phyloP scores from a whole-genome alignment of 2,888 invertebrate genomes.

The Neoascia interrupta region DNA sequence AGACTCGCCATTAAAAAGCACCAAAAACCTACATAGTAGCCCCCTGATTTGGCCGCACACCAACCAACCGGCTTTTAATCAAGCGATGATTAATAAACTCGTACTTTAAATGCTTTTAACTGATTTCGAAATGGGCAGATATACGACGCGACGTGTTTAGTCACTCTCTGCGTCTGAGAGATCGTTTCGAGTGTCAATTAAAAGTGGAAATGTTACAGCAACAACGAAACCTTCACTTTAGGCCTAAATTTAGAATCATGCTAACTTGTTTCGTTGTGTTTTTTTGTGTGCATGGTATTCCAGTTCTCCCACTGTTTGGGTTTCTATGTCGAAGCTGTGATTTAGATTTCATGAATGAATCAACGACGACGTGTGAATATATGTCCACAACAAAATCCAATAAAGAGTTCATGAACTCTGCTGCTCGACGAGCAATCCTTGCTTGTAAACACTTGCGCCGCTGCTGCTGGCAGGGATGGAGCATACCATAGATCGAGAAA shows the following conservation, averaged over 20 bases:
- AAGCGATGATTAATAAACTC: slow-evolving; percentile 56
- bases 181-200: slow-evolving; percentile 19
- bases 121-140: slow-evolving; percentile 51
- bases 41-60: slow-evolving; percentile 51
- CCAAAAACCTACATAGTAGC: slow-evolving; percentile 32
- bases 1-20: slow-evolving; percentile 13
- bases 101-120: slow-evolving; percentile 36
- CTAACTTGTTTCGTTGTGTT: slow-evolving; percentile 20
- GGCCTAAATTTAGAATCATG: slow-evolving; percentile 39
- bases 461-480: too few relatives aligned
- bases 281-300: slow-evolving; percentile 21
- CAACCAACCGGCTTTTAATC: slow-evolving; percentile 40
- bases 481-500: too few relatives aligned
- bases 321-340: background rate
- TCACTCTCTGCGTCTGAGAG: slow-evolving; percentile 22
- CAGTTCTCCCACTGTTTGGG: slow-evolving; percentile 26
- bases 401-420: slow-evolving; percentile 48
- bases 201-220: slow-evolving; percentile 10
- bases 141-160: slow-evolving; percentile 35
- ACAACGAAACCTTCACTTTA: slow-evolving; percentile 32
- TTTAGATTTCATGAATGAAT: slow-evolving; percentile 31
- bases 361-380: slow-evolving; percentile 10
- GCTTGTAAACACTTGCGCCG: slow-evolving; percentile 37
- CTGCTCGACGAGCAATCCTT: slow-evolving; percentile 15
- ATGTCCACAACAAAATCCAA: background rate